Conservation (phyloP, 2,888 invertebrate genomes). For the Eurytoma adleriae region DNA sequence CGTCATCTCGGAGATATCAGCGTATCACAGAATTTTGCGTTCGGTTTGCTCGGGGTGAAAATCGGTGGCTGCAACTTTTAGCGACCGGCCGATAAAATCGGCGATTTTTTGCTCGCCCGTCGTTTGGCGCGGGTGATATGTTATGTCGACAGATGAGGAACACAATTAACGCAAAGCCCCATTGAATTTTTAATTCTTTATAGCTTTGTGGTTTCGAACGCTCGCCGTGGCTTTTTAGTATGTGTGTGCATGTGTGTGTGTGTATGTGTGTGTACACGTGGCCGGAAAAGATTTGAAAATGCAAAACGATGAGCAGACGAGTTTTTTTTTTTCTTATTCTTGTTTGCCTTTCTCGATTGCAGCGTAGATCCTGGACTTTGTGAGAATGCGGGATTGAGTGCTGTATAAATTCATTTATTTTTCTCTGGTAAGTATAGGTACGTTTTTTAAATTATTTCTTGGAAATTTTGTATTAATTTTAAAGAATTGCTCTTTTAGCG, state of each 20-base stretch:
- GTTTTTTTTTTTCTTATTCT: constrained; percentile 18
- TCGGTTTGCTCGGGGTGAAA: not conserved
- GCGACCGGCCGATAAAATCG: too few species aligned
- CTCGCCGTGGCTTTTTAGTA: too few species aligned
- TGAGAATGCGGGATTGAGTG: too few species aligned
- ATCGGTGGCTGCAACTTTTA: not conserved
- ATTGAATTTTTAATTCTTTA: constrained; percentile 39
- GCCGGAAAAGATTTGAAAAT: constrained; percentile 64
- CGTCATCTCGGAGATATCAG: too few species aligned
- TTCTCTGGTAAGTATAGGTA: too few species aligned
- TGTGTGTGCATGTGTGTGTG: constrained; percentile 32
- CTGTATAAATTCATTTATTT: too few species aligned
- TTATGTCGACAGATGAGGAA: constrained; percentile 36
- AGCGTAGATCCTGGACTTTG: too few species aligned
- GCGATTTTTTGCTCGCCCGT: constrained; percentile 34
- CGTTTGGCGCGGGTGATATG: constrained; percentile 2
- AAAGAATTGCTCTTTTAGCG: too few species aligned
- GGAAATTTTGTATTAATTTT: too few species aligned
- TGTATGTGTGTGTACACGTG: constrained; percentile 57
- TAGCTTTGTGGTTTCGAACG: not conserved
- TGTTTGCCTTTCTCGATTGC: too few species aligned
- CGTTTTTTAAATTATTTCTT: too few species aligned
- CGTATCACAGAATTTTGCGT: constrained; percentile 25
- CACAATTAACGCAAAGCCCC: constrained; percentile 46
- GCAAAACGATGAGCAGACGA: constrained; percentile 60